A percentile compares a stretch with the other conserved stretches of the same genome.
Evolutionary conservation across 1,140 invertebrate genomes (phyloP).

Genomic region (Plodia interpunctella): DNA sequence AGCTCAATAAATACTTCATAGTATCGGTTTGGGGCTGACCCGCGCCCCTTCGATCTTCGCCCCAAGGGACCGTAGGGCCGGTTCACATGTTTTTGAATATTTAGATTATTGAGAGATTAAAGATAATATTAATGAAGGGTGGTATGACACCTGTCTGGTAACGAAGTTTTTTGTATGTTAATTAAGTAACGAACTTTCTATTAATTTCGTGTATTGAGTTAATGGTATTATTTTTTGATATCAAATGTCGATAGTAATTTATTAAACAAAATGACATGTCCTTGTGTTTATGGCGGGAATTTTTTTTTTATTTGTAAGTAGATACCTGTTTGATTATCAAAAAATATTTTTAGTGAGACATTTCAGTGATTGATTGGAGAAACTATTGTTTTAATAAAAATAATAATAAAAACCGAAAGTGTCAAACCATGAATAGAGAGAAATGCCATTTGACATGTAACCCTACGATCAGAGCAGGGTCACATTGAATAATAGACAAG

Average conservation of each 20-base stretch:
- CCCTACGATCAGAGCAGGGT: slow-evolving; percentile 17
- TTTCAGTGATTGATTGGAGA: too few species aligned
- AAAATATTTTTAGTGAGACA: too few species aligned
- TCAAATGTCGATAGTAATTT: neutral
- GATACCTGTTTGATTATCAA: too few species aligned
- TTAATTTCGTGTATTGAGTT: neutral
- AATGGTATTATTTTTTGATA: neutral
- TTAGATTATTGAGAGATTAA: slow-evolving; percentile 15
- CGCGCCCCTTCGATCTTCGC: slow-evolving; percentile 62
- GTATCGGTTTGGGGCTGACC: slow-evolving; percentile 61
- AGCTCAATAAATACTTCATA: slow-evolving; percentile 75
- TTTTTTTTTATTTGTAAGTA: too few species aligned
- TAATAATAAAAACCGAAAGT: neutral
- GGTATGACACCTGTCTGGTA: neutral
- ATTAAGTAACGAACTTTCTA: slow-evolving; percentile 4
- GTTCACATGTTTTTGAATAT: slow-evolving; percentile 41
- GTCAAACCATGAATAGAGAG: neutral
- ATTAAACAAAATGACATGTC: too few species aligned
- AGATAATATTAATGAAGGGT: slow-evolving; percentile 7
- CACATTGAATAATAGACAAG: slow-evolving; percentile 32
- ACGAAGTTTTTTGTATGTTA: slow-evolving; percentile 5
- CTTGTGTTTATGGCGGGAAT: too few species aligned
- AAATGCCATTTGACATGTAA: slow-evolving; percentile 2
- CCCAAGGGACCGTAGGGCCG: slow-evolving; percentile 35
- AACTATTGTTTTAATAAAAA: neutral